A percentile compares a stretch with the other conserved stretches of the same genome.
Conservation (phyloP, 2,113 vertebrate species). For the Upupa epops region DNA sequence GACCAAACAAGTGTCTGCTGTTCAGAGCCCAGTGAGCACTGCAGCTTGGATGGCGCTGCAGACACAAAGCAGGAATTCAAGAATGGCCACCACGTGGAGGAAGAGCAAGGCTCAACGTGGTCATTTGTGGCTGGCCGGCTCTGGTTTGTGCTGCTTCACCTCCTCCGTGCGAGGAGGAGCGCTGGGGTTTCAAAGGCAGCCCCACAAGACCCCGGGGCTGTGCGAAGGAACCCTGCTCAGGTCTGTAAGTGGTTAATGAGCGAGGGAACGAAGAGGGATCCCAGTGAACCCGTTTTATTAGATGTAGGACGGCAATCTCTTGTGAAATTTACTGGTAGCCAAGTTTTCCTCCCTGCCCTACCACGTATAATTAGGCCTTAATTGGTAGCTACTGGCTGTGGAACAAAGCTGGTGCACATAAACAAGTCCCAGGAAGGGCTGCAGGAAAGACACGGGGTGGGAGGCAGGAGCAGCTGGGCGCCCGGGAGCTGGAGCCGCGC, state of each 20-base stretch:
- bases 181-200: constrained; percentile 25
- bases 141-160: constrained; percentile 25
- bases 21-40: constrained; percentile 43
- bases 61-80: constrained; percentile 55
- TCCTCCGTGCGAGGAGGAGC: neutral
- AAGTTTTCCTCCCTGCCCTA: constrained; percentile 40
- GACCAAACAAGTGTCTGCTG: constrained; percentile 53
- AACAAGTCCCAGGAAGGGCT: constrained; percentile 46
- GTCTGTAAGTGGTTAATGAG: constrained; percentile 41
- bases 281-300: constrained; percentile 51
- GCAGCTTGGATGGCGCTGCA: constrained; percentile 26
- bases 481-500: neutral
- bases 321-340: constrained; percentile 63
- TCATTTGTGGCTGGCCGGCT: constrained; percentile 56
- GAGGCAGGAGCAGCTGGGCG: constrained; percentile 42
- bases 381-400: constrained; percentile 59
- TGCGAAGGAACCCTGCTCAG: neutral
- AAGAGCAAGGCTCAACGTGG: neutral
- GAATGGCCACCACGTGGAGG: no score
- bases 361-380: constrained; percentile 59
- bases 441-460: constrained; percentile 29
- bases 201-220: neutral
- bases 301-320: constrained; percentile 6
- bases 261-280: constrained; percentile 24
- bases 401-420: constrained; percentile 40